A percentile compares a stretch with the other conserved stretches of the same genome.
Evolutionary conservation across 2,888 invertebrate species (phyloP).

Genomic region (Aphrophora alni): DNA sequence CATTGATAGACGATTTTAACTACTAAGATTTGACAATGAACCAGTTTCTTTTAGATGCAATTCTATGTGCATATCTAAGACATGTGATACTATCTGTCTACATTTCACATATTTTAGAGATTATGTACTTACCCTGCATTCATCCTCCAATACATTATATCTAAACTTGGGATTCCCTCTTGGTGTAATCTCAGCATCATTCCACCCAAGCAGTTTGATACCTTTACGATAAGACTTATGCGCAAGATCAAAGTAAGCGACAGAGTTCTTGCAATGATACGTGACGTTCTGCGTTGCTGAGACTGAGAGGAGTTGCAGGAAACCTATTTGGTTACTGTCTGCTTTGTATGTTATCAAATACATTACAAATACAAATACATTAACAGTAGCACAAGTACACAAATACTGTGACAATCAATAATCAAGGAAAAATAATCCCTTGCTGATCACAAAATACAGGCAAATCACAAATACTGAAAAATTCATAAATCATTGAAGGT

Average conservation of each 20-base stretch:
- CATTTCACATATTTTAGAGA: constrained; percentile 18
- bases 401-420: no score
- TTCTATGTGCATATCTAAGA: no score
- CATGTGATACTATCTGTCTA: no score
- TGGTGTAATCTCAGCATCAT: constrained; percentile 82
- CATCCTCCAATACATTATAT: constrained; percentile 77
- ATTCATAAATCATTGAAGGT: no score
- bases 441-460: no score
- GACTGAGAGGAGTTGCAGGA: constrained; percentile 81
- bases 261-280: constrained; percentile 83
- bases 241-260: constrained; percentile 75
- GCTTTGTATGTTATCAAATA: constrained; percentile 89
- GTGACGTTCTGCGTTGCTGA: constrained; percentile 83
- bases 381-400: no score
- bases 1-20: no score
- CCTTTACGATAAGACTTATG: constrained; percentile 72
- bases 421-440: no score
- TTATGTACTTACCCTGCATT: constrained; percentile 73
- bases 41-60: no score
- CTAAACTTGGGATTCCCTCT: constrained; percentile 73
- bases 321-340: constrained; percentile 83
- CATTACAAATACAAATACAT: no score
- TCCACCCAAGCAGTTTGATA: constrained; percentile 79
- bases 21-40: no score
- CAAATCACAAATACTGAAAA: no score